phyloP scores from a whole-genome alignment of 2,888 invertebrate genomes.

The Cataglyphis livida region DNA sequence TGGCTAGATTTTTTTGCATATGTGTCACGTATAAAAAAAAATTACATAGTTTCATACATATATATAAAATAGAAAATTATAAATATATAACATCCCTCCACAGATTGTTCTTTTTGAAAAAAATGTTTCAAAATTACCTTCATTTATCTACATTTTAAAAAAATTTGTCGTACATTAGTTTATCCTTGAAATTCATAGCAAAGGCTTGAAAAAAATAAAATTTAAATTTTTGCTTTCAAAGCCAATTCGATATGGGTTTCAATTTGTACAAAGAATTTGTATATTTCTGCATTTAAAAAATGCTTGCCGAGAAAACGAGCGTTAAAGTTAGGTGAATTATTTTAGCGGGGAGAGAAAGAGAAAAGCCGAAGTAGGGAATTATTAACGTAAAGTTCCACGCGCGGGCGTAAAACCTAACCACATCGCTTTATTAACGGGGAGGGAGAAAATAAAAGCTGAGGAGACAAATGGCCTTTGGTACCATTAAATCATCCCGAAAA shows the following conservation, averaged over 20 bases:
- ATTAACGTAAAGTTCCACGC: constrained; percentile 70
- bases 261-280: constrained; percentile 19
- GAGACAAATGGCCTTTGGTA: constrained; percentile 82
- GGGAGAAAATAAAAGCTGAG: constrained; percentile 79
- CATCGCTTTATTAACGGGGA: constrained; percentile 75
- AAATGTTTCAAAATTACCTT: not conserved
- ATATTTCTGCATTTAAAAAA: constrained; percentile 3
- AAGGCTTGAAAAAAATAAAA: not conserved
- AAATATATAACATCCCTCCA: not conserved
- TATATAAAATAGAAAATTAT: not conserved
- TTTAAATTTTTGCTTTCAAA: constrained; percentile 7
- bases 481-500: constrained; percentile 83
- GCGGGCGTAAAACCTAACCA: constrained; percentile 61
- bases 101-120: not conserved
- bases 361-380: constrained; percentile 61
- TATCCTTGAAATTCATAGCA: not conserved
- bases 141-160: not conserved
- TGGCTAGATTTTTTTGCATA: not conserved
- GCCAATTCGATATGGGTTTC: constrained; percentile 12
- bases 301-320: not conserved
- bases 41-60: not conserved
- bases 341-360: constrained; percentile 21
- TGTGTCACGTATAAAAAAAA: not conserved
- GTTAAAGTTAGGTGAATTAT: constrained; percentile 41
- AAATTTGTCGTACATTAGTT: not conserved